These are phyloP conservation scores for Caenorhabditis uteleia DNA, from an alignment of 2,888 invertebrate species.

Conservation along the genomic window DNA sequence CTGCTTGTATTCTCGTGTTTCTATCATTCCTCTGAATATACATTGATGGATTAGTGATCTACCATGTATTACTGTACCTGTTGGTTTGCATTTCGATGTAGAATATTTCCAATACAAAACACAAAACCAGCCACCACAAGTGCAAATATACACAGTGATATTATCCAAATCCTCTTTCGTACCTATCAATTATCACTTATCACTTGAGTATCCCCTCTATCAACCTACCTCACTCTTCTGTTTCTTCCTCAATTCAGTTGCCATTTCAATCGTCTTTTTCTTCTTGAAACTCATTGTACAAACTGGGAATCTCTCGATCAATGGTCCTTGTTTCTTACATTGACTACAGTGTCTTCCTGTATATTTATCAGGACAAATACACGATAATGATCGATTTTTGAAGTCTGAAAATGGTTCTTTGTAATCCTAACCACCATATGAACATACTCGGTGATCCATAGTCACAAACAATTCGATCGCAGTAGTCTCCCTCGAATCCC, in stretches of 20 bases:
- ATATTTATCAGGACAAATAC: constrained; percentile 59
- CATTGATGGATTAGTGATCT: background rate
- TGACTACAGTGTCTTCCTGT: constrained; percentile 59
- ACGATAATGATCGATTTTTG: constrained; percentile 48
- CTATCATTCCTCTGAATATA: constrained; percentile 5
- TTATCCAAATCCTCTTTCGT: constrained; percentile 19
- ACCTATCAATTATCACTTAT: constrained; percentile 6
- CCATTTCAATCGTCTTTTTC: constrained; percentile 17
- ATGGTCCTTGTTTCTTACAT: constrained; percentile 41
- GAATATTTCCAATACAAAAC: constrained; percentile 4
- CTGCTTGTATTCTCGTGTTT: constrained; percentile 7
- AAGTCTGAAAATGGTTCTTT: constrained; percentile 34
- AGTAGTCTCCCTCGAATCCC: constrained; percentile 64
- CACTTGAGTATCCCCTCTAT: too few relatives aligned
- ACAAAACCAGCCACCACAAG: constrained; percentile 10
- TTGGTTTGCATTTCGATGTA: constrained; percentile 16
- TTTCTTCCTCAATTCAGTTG: constrained; percentile 4
- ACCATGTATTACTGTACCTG: constrained; percentile 4
- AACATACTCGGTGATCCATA: constrained; percentile 56
- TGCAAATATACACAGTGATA: constrained; percentile 16
- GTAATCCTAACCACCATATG: background rate
- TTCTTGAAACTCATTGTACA: constrained; percentile 76
- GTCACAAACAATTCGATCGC: constrained; percentile 61
- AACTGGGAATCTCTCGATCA: constrained; percentile 34
- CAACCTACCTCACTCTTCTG: background rate